Evolutionary conservation across 2,797 vertebrate species (phyloP), one percentile per base, ranked within the genome.

Genomic region (Carduelis carduelis): DNA sequence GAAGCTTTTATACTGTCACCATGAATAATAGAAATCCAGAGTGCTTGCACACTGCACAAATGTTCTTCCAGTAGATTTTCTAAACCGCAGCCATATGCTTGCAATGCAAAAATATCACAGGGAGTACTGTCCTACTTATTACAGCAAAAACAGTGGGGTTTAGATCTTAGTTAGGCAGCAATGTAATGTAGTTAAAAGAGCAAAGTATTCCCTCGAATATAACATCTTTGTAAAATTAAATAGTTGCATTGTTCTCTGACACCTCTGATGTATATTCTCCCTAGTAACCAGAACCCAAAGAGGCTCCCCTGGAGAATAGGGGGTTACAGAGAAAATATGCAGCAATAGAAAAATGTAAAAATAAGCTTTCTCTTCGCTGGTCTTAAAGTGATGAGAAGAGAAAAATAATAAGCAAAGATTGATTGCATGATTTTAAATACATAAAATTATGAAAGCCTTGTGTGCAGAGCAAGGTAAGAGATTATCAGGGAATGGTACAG

Each of bases 21-120:
- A 94, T 97, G 94, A 96, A 95, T 91, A 93, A 96, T 76, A 97
- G 43, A 93, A 96, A 95, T 66, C 27, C 57, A 77, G 37, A 59
- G 32, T 86, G 81, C 77, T 70, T 88, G 61, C 64, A 92, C 50
- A 87, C 66, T 93, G 74, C 83, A 94, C 50, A 92, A 95, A 94
- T 90, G 81, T 84, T 95, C 79, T 96, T 96, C 76, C 66, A 91
- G 84, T 71, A 95, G 83, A 82, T 94, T 96, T 96, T 91, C 72
- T 93, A 74, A 97, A 92, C 85, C 89, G 68, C 80, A 92, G 70
- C 83, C 87, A 82, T 91, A 93, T 96, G 95, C 93, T 91, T 95
- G 82, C 80, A 89, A 43, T 72, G 90, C 90, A 95, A 93, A 97
- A 96, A 92, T 95, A 93, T 95, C 87, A 91, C 86, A 87, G 76